Conservation (phyloP, 2,113 vertebrate genomes). For the Solea solea region DNA sequence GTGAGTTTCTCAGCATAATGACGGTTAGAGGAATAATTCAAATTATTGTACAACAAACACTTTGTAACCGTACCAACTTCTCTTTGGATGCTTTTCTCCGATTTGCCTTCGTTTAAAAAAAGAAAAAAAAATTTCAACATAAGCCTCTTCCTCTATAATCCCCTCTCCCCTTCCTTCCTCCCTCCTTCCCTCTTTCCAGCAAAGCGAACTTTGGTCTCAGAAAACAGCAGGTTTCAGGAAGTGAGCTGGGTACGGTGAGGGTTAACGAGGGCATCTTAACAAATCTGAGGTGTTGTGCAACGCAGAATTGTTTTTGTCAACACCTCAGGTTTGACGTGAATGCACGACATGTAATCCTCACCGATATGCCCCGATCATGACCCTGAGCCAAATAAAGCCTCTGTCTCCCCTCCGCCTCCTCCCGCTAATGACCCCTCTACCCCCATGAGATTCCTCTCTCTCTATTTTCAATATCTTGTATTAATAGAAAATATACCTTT, state of each 20-base stretch:
- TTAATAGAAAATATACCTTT: conserved; percentile 50
- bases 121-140: not conserved
- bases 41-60: conserved; percentile 41
- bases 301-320: conserved; percentile 16
- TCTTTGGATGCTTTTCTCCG: not conserved
- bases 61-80: conserved; percentile 12
- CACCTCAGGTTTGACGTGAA: conserved; percentile 28
- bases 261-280: conserved; percentile 25
- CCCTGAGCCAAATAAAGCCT: conserved; percentile 45
- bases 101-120: conserved; percentile 1
- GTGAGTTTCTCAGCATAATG: conserved; percentile 2
- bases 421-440: not conserved
- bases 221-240: conserved; percentile 72
- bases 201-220: conserved; percentile 75
- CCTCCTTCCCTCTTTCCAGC: conserved; percentile 44
- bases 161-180: not conserved
- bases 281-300: conserved; percentile 50
- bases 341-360: conserved; percentile 28
- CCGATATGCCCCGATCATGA: conserved; percentile 29
- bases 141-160: not conserved
- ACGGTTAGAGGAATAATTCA: conserved; percentile 31
- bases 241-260: conserved; percentile 13
- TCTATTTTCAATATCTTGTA: conserved; percentile 23
- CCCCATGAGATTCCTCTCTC: not conserved
- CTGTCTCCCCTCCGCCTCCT: not conserved